These are phyloP conservation scores for Ophiothrix spiculata DNA, from an alignment of 35 echinoderm and acorn worm species.

Conservation along the genomic window DNA sequence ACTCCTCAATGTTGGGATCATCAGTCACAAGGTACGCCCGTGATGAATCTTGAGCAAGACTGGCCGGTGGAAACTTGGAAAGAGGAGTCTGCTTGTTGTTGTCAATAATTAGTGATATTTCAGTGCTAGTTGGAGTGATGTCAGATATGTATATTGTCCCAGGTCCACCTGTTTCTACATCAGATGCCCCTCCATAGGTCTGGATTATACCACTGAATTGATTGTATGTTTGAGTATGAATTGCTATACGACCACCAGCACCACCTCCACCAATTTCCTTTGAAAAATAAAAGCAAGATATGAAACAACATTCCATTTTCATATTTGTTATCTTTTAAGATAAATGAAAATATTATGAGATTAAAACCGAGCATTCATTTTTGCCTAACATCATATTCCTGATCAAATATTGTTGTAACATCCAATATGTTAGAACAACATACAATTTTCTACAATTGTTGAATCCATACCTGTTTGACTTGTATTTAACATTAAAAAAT, in stretches of 20 bases:
- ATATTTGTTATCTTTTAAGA: no score
- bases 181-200: conserved; percentile 57
- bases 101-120: conserved; percentile 47
- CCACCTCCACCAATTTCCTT: conserved; percentile 88
- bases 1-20: neutral
- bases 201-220: conserved; percentile 53
- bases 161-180: conserved; percentile 48
- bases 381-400: no score
- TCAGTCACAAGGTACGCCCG: conserved; percentile 43
- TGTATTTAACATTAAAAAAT: no score
- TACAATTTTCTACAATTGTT: no score
- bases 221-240: conserved; percentile 46
- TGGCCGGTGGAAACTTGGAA: conserved; percentile 24
- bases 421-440: no score
- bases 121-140: conserved; percentile 25
- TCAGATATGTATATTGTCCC: conserved; percentile 77
- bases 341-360: no score
- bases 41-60: conserved; percentile 27
- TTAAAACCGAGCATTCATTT: no score
- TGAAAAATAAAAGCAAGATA: neutral
- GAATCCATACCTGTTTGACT: no score
- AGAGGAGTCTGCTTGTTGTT: conserved; percentile 52
- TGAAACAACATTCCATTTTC: neutral
- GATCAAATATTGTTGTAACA: no score
- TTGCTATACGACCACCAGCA: conserved; percentile 67